Conservation (phyloP, 2,113 vertebrate species). For the Phoenicopterus ruber region DNA sequence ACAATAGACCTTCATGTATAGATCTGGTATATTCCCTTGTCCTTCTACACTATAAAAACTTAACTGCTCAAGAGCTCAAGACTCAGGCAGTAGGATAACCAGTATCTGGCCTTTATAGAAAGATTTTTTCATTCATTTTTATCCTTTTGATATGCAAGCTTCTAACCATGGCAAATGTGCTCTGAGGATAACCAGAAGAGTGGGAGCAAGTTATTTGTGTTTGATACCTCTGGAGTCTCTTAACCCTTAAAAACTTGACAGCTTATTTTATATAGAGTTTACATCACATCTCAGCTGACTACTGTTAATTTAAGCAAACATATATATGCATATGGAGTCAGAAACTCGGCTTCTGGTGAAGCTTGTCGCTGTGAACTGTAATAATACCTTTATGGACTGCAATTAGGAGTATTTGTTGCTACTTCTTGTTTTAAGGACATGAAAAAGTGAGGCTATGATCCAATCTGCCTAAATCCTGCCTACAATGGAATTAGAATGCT, state of each 20-base stretch:
- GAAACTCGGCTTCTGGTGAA: neutral
- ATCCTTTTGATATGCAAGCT: neutral
- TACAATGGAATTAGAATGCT: neutral
- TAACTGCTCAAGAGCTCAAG: neutral
- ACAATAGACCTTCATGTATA: neutral
- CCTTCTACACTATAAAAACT: neutral
- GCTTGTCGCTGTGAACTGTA: neutral
- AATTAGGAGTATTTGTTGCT: neutral
- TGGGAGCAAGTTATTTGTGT: neutral
- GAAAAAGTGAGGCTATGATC: neutral
- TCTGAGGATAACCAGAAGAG: neutral
- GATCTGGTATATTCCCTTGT: neutral
- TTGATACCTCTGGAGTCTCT: neutral
- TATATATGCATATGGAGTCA: neutral
- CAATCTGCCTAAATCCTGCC: slow-evolving; percentile 2
- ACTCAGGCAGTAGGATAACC: neutral
- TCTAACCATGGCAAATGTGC: neutral
- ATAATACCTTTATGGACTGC: neutral
- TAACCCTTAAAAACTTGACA: neutral
- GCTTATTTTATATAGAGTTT: neutral
- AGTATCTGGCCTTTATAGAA: neutral
- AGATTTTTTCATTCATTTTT: neutral
- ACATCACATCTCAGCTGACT: neutral
- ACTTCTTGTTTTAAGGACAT: neutral
- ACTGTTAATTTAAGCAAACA: neutral